A percentile compares a stretch with the other conserved stretches of the same genome.
These are phyloP conservation scores for Pogonocichla stellata DNA, from an alignment of 2,113 vertebrate species.

Conservation along the genomic window DNA sequence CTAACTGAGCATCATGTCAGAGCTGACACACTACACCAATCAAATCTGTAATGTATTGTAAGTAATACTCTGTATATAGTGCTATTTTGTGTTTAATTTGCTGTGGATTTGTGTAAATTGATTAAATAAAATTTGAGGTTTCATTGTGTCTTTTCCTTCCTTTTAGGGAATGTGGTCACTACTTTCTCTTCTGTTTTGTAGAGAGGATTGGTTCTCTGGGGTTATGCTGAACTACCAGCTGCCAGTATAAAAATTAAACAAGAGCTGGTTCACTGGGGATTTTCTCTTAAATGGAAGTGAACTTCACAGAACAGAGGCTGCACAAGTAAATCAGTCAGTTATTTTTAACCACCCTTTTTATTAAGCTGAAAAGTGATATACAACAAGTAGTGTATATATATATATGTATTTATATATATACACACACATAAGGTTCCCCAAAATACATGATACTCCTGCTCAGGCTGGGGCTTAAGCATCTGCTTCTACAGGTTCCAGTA, in stretches of 20 bases:
- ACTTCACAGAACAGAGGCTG: background rate
- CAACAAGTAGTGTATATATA: background rate
- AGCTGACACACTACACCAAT: slow-evolving; percentile 48
- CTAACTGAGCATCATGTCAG: background rate
- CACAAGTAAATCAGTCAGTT: background rate
- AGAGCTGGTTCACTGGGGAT: background rate
- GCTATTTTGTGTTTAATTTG: slow-evolving; percentile 65
- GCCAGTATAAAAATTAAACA: background rate
- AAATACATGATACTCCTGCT: background rate
- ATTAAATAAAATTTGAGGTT: slow-evolving; percentile 73
- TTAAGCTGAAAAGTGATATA: slow-evolving; percentile 46
- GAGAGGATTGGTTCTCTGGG: background rate
- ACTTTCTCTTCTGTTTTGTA: background rate
- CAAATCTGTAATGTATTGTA: slow-evolving; percentile 68
- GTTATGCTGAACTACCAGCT: background rate
- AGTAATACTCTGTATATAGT: slow-evolving; percentile 72
- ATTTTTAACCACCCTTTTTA: slow-evolving; percentile 36
- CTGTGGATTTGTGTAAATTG: slow-evolving; percentile 70
- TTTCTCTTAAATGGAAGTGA: background rate
- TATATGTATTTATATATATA: background rate
- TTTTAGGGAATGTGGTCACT: background rate
- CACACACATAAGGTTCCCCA: background rate
- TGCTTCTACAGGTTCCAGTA: background rate
- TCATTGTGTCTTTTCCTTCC: background rate
- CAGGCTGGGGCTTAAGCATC: background rate